Base-by-base conservation (phyloP, 2,113 vertebrate genomes). In the Apteryx owenii region DNA sequence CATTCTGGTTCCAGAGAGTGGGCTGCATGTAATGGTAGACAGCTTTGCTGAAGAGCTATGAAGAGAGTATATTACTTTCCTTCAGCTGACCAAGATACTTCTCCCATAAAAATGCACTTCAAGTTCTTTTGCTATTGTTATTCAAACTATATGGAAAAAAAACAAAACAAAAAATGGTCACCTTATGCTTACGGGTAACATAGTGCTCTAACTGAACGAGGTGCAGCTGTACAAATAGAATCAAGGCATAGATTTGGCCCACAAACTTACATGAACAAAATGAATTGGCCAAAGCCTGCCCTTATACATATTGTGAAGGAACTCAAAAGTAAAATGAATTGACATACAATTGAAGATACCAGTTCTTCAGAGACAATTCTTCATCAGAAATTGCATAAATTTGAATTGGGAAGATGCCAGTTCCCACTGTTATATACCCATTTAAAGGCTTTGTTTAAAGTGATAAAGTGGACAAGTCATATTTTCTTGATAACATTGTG, bases 401-500 rank as follows among this genome's bases (percentile, higher is more conserved):
- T 92, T 73, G 2, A 90, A 50, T 54, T 97, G 83, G 95, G 91
- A 85, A 58, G 6, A 22, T 71, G 90, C 44, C 94, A 96, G 18
- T 51, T 90, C 75, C 91, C 88, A 93, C 90, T 92, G 88, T 50
- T 97, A 88, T 68, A 61, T 79, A 94, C 92, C 81, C 53, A 89
- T 93, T 90, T 80, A 46, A 91, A 96, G 79, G 79, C 79, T 75
- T 78, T 93, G 66, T 68, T 94, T 89, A 90, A 84, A 88, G 26
- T 95, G 97, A 97, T 95, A 97, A 98, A 98, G 98, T 96, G 89
- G 88, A 96, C 48, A 33, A 97, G 95, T 95, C 91, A 84, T 96
- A 96, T 95, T 98, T 97, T 96, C 98, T 97, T 98, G 97, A 98
- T 98, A 97, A 98, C 56, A 61, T 93, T 92, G 51, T 93, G 98